Evolutionary conservation across 2,888 invertebrate species (phyloP), one percentile per base, ranked within the genome.

Genomic region (Metellina segmentata): DNA sequence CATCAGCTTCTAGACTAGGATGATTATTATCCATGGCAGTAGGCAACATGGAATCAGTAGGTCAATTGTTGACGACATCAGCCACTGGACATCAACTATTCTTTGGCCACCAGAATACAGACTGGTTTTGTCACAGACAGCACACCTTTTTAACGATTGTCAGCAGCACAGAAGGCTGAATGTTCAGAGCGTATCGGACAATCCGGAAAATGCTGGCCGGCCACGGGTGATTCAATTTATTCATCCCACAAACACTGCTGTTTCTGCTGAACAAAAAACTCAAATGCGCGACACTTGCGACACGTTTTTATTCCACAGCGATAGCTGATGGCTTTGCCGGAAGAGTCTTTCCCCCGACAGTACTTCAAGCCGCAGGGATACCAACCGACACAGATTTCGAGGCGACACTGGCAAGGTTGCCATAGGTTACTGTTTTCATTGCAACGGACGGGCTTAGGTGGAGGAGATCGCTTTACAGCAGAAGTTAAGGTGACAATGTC

Each of bases 291-390:
- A 95, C 98, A 98, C 95, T 97, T 97, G 94, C 97, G 96, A 95
- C 99, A 99, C 0, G 99, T 99, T 95, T 98, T 98, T 94, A 99
- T 99, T 93, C 99, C 99, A 95, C 99, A 99, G 85, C 98, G 96
- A 95, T 98, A 98, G 85, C 96, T 96, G 94, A 96, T 96, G 7
- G 96, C 96, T 96, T 95, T 96, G 94, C 96, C 96, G 93, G 96
- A 96, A 34, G 95, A 95, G 77, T 96, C 96, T 95, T 97, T 97
- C 77, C 97, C 97, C 94, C 98, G 97, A 95, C 99, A 99, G 95
- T 98, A 99, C 95, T 98, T 98, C 75, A 99, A 96, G 48, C 98
- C 98, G 95, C 98, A 99, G 0, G 99, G 98, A 95, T 98, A 99
- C 98, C 98, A 99, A 86, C 98, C 98, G 85, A 98, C 97, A 95